Percentiles rank a stretch among this genome's conserved stretches.
phyloP scores from a whole-genome alignment of 2,888 invertebrate genomes.

The Germaria angustata region DNA sequence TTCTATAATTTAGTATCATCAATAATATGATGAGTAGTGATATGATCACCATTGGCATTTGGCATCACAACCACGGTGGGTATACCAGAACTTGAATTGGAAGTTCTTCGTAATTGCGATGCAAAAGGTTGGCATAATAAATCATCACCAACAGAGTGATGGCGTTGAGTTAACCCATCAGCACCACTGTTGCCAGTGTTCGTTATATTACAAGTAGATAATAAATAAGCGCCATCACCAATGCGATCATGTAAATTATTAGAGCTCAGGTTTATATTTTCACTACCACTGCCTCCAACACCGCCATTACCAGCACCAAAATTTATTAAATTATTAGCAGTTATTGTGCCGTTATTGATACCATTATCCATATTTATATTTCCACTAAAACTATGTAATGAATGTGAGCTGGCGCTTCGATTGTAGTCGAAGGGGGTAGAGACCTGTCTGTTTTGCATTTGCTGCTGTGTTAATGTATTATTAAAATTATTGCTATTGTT shows the following conservation, averaged over 20 bases:
- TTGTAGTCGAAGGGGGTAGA: slow-evolving; percentile 69
- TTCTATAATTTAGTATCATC: slow-evolving; percentile 79
- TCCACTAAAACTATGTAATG: slow-evolving; percentile 74
- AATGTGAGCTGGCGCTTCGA: slow-evolving; percentile 77
- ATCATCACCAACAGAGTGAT: slow-evolving; percentile 73
- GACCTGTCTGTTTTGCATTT: slow-evolving; percentile 67
- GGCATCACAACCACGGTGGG: slow-evolving; percentile 78
- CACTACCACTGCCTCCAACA: slow-evolving; percentile 63
- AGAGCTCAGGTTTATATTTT: slow-evolving; percentile 62
- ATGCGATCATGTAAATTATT: slow-evolving; percentile 71
- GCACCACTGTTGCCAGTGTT: slow-evolving; percentile 35
- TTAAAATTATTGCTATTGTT: slow-evolving; percentile 67
- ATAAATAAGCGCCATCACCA: slow-evolving; percentile 70
- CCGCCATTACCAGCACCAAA: slow-evolving; percentile 24
- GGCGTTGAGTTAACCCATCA: slow-evolving; percentile 68
- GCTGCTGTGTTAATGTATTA: slow-evolving; percentile 69
- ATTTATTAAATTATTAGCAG: slow-evolving; percentile 25
- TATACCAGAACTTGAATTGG: slow-evolving; percentile 54
- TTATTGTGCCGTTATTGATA: slow-evolving; percentile 28
- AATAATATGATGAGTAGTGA: slow-evolving; percentile 70
- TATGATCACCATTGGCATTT: slow-evolving; percentile 72
- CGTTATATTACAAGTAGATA: slow-evolving; percentile 69
- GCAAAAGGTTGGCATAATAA: slow-evolving; percentile 70
- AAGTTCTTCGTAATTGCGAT: slow-evolving; percentile 59
- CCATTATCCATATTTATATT: slow-evolving; percentile 64